phyloP scores from a whole-genome alignment of 2,888 invertebrate species.

The Torymus texanus region DNA sequence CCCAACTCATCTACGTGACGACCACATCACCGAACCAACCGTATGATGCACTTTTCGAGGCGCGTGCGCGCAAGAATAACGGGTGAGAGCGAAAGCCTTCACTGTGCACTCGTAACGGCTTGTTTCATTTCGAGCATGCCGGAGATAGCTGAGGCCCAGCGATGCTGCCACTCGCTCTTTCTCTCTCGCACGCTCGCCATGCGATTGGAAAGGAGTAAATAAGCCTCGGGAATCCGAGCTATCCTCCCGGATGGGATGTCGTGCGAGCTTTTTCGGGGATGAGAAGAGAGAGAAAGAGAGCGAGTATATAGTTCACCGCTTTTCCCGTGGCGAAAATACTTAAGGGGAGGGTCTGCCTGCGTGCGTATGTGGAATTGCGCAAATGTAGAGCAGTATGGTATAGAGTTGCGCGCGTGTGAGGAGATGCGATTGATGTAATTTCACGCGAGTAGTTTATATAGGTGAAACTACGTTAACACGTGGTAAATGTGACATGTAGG shows the following conservation, averaged over 20 bases:
- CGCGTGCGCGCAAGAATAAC: slow-evolving; percentile 31
- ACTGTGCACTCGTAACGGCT: slow-evolving; percentile 50
- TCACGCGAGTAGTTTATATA: too few relatives aligned
- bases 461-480: too few relatives aligned
- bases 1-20: too few relatives aligned
- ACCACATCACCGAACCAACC: too few relatives aligned
- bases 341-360: too few relatives aligned
- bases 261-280: slow-evolving; percentile 40
- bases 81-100: slow-evolving; percentile 1
- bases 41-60: too few relatives aligned
- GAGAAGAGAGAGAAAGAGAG: not conserved
- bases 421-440: too few relatives aligned
- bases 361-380: too few relatives aligned
- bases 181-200: not conserved
- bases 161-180: slow-evolving; percentile 4
- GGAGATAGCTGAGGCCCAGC: slow-evolving; percentile 29
- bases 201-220: slow-evolving; percentile 53
- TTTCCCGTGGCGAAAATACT: slow-evolving; percentile 35
- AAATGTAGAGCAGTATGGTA: too few relatives aligned
- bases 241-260: slow-evolving; percentile 41
- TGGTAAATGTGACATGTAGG: too few relatives aligned
- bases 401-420: too few relatives aligned
- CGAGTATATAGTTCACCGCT: not conserved
- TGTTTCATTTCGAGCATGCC: slow-evolving; percentile 55
- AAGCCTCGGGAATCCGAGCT: slow-evolving; percentile 45